Evolutionary conservation across 53 echinoderm and acorn worm genomes (phyloP).

Genomic region (Mesocentrotus franciscanus): DNA sequence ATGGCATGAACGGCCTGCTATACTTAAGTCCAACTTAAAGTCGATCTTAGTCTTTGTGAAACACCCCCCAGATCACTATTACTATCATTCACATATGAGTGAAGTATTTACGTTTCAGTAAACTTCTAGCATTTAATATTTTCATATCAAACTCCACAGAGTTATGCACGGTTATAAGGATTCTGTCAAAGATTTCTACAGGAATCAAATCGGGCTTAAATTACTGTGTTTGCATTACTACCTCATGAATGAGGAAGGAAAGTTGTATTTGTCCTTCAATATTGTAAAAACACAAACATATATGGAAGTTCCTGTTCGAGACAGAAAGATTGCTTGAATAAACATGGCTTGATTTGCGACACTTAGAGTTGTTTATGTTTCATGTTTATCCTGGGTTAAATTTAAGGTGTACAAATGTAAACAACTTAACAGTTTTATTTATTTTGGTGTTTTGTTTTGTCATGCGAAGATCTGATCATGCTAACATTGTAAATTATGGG

Average conservation of each 20-base stretch:
- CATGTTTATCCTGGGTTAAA: neutral
- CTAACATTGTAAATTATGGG: neutral
- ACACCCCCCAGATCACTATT: too few species aligned
- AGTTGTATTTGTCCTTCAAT: neutral
- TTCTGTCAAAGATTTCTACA: neutral
- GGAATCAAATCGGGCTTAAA: neutral
- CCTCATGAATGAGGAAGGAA: constrained; percentile 1
- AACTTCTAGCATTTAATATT: too few species aligned
- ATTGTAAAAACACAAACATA: neutral
- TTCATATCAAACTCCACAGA: neutral
- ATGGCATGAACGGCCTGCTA: too few species aligned
- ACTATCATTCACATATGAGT: too few species aligned
- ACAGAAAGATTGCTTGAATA: neutral
- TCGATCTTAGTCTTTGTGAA: too few species aligned
- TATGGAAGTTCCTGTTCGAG: neutral
- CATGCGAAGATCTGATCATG: neutral
- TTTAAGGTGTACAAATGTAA: neutral
- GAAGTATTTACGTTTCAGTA: too few species aligned
- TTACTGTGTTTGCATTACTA: neutral
- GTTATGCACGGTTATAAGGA: too few species aligned
- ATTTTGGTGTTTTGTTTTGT: neutral
- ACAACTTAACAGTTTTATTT: neutral
- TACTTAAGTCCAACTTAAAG: too few species aligned
- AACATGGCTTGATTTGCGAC: neutral
- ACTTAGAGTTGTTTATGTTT: neutral